These are phyloP conservation scores for Actinemys pallida DNA, from an alignment of 2,113 vertebrate genomes.

Conservation along the genomic window DNA sequence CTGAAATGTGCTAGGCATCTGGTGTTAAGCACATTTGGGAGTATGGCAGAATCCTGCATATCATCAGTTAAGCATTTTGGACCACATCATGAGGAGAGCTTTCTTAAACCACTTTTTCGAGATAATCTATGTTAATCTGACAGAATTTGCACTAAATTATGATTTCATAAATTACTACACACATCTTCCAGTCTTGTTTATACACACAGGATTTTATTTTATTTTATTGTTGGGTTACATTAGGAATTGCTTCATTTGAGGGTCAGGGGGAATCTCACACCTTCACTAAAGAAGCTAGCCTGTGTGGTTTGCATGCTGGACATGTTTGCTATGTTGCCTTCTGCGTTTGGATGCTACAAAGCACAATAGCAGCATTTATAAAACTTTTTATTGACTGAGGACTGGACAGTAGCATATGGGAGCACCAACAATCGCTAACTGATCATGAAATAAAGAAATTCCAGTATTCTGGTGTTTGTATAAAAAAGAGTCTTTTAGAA, in stretches of 20 bases:
- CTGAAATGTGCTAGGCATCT: not conserved
- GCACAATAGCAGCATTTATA: constrained; percentile 90
- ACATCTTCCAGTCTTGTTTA: not conserved
- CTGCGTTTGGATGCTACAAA: constrained; percentile 77
- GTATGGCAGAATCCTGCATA: constrained; percentile 43
- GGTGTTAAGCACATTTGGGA: not conserved
- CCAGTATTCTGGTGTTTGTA: constrained; percentile 87
- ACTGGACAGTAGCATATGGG: constrained; percentile 88
- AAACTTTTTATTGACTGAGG: constrained; percentile 89
- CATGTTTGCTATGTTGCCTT: constrained; percentile 78
- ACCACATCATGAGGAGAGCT: constrained; percentile 30
- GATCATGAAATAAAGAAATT: constrained; percentile 94
- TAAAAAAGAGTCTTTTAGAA: constrained; percentile 90
- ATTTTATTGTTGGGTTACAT: constrained; percentile 22
- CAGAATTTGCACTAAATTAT: not conserved
- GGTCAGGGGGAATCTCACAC: constrained; percentile 30
- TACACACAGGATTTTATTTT: not conserved
- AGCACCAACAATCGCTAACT: constrained; percentile 89
- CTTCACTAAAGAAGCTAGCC: constrained; percentile 45
- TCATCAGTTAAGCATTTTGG: constrained; percentile 44
- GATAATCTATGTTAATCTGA: not conserved
- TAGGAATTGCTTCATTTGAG: constrained; percentile 11
- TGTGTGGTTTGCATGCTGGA: constrained; percentile 70
- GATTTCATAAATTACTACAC: not conserved
- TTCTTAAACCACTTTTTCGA: constrained; percentile 12